These are phyloP conservation scores for Bombus difficillimus DNA, from an alignment of 1,140 invertebrate genomes.

Conservation along the genomic window DNA sequence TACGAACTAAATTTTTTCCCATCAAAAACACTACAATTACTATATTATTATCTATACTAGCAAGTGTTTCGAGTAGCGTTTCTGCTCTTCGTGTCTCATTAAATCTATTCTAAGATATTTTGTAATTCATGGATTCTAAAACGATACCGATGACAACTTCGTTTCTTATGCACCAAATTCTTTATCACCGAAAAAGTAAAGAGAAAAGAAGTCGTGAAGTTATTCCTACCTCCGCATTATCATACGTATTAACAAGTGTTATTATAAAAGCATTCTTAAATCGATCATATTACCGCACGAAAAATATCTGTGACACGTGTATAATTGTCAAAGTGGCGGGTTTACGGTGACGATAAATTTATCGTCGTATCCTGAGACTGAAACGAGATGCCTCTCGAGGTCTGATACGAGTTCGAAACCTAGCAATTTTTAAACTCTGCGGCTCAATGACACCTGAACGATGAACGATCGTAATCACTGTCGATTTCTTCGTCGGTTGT, in stretches of 20 bases:
- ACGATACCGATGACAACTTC: not conserved
- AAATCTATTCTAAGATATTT: not conserved
- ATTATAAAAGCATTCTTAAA: not conserved
- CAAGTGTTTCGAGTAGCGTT: not conserved
- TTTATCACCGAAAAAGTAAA: not conserved
- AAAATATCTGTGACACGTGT: not conserved
- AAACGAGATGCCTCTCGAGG: conserved; percentile 23
- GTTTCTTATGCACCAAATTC: not conserved
- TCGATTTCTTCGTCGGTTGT: conserved; percentile 55
- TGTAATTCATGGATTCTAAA: not conserved
- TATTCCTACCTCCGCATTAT: not conserved
- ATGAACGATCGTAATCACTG: conserved; percentile 58
- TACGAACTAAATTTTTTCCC: too few relatives aligned
- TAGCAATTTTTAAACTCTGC: conserved; percentile 60
- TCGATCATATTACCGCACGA: not conserved
- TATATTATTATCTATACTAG: not conserved
- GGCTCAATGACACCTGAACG: conserved; percentile 55
- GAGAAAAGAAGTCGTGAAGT: not conserved
- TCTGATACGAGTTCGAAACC: conserved; percentile 1
- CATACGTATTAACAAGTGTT: too few relatives aligned
- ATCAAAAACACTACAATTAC: too few relatives aligned
- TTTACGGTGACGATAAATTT: conserved; percentile 31
- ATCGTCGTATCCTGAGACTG: not conserved
- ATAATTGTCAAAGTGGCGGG: conserved; percentile 3
- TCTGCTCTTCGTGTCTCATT: not conserved